These are phyloP conservation scores for Martes martes DNA, from an alignment of 2,113 vertebrate species.

Conservation along the genomic window DNA sequence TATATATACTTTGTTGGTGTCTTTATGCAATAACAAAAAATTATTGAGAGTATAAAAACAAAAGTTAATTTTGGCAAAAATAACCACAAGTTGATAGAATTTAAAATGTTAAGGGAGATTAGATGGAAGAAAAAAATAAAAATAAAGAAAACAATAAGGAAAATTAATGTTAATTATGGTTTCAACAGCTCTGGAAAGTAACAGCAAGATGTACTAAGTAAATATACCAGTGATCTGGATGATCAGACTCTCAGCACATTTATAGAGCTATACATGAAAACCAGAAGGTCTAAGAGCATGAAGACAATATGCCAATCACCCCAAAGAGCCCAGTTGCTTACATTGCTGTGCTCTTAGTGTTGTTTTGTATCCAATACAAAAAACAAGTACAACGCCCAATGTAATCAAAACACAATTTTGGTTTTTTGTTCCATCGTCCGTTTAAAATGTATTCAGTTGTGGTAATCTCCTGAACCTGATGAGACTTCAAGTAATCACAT, in stretches of 20 bases:
- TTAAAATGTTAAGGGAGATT: not conserved
- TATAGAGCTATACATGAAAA: not conserved
- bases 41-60: not conserved
- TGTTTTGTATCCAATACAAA: not conserved
- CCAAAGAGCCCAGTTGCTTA: not conserved
- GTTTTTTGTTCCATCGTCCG: not conserved
- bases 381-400: not conserved
- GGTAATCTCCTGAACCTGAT: not conserved
- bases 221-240: not conserved
- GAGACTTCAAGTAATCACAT: not conserved
- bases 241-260: not conserved
- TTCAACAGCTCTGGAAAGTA: not conserved
- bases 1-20: not conserved
- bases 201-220: not conserved
- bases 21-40: not conserved
- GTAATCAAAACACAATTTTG: not conserved
- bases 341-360: not conserved
- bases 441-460: not conserved
- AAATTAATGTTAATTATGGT: not conserved
- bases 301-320: not conserved
- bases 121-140: not conserved
- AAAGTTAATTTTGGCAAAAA: slow-evolving; percentile 1
- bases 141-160: not conserved
- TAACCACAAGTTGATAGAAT: not conserved
- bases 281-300: not conserved